A percentile compares a stretch with the other conserved stretches of the same genome.
Evolutionary conservation across 2,113 vertebrate genomes (phyloP).

Genomic region (Spea multiplicata): DNA sequence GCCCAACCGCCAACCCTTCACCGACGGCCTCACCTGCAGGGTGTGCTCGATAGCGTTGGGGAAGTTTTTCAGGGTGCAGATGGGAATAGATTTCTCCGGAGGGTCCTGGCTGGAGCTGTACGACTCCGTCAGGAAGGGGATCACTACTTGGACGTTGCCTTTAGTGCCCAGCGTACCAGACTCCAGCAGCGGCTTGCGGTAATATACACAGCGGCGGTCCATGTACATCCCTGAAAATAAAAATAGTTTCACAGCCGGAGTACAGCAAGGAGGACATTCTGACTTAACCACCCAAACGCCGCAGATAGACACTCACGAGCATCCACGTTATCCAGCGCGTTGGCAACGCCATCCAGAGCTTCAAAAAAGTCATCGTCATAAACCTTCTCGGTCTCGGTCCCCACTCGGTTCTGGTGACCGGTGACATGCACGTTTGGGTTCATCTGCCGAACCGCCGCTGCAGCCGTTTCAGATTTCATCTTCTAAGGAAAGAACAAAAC

Average conservation of each 20-base stretch:
- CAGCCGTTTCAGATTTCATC: slow-evolving; percentile 92
- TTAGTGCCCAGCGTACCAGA: slow-evolving; percentile 92
- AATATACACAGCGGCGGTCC: slow-evolving; percentile 92
- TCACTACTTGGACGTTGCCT: slow-evolving; percentile 94
- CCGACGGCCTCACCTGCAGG: slow-evolving; percentile 64
- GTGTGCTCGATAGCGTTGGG: slow-evolving; percentile 97
- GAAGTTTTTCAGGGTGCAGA: slow-evolving; percentile 96
- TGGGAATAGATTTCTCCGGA: slow-evolving; percentile 94
- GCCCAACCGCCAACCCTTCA: neutral
- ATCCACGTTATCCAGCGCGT: slow-evolving; percentile 92
- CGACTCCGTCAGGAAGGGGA: slow-evolving; percentile 92
- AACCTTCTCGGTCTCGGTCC: slow-evolving; percentile 85
- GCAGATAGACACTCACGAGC: slow-evolving; percentile 72
- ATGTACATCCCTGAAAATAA: slow-evolving; percentile 83
- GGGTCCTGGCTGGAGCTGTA: slow-evolving; percentile 98
- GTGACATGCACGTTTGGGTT: slow-evolving; percentile 82
- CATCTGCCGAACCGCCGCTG: slow-evolving; percentile 87
- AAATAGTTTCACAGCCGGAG: neutral
- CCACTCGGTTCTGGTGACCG: slow-evolving; percentile 89
- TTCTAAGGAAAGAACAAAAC: slow-evolving; percentile 70
- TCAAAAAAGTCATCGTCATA: slow-evolving; percentile 95
- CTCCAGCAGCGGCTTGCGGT: slow-evolving; percentile 90
- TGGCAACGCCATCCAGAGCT: slow-evolving; percentile 84
- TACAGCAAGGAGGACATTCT: neutral
- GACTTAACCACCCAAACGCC: neutral